Conservation (phyloP, 2,888 invertebrate genomes). For the Embidobia sp. region DNA sequence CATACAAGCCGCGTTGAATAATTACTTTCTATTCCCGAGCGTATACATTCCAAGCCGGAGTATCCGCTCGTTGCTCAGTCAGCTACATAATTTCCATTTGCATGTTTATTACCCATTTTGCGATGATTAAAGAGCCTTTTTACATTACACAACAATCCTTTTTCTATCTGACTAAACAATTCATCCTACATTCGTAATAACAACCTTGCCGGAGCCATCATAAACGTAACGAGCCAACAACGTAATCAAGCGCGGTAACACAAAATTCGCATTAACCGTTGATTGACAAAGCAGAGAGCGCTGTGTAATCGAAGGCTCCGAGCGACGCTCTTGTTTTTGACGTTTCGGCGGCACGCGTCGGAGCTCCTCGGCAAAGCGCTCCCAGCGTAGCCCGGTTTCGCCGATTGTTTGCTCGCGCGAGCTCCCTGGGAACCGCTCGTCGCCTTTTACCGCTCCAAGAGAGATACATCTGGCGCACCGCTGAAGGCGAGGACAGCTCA, state of each 20-base stretch:
- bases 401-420: slow-evolving; percentile 36
- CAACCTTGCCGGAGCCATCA: slow-evolving; percentile 13
- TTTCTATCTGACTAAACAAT: slow-evolving; percentile 14
- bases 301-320: slow-evolving; percentile 22
- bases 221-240: slow-evolving; percentile 3
- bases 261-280: slow-evolving; percentile 20
- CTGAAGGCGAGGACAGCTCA: slow-evolving; percentile 54
- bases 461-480: slow-evolving; percentile 47
- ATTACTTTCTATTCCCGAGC: no score
- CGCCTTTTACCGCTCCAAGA: slow-evolving; percentile 44
- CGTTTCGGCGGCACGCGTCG: slow-evolving; percentile 52
- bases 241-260: slow-evolving; percentile 20
- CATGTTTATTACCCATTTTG: slow-evolving; percentile 26
- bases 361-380: slow-evolving; percentile 30
- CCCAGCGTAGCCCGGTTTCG: slow-evolving; percentile 29
- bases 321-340: slow-evolving; percentile 32
- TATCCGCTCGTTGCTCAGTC: neutral
- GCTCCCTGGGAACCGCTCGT: slow-evolving; percentile 25
- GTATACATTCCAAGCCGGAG: neutral
- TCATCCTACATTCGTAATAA: slow-evolving; percentile 22
- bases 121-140: slow-evolving; percentile 1
- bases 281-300: slow-evolving; percentile 34
- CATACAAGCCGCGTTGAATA: no score
- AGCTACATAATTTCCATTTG: slow-evolving; percentile 6
- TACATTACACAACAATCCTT: neutral